Evolutionary conservation across 2,797 vertebrate species (phyloP).

Genomic region (Gymnothorax reevesii): DNA sequence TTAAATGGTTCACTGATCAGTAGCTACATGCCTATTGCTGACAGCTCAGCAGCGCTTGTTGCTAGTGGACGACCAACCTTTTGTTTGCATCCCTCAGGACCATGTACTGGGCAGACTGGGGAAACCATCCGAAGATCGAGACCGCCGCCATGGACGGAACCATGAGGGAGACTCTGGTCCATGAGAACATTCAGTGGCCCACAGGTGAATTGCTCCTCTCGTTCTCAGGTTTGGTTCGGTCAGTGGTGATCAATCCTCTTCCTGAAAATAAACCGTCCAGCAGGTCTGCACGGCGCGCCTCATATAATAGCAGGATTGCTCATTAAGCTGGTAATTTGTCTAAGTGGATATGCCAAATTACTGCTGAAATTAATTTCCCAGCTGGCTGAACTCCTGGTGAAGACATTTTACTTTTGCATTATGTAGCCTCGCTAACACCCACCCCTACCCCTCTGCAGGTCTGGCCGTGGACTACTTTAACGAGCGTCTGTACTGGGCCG

Average conservation of each 20-base stretch:
- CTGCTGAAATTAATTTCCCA: no score
- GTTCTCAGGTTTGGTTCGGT: slow-evolving; percentile 75
- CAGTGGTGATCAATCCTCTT: no score
- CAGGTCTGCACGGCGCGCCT: no score
- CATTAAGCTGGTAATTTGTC: no score
- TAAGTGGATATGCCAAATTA: no score
- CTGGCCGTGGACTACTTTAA: slow-evolving; percentile 95
- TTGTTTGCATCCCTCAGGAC: slow-evolving; percentile 67
- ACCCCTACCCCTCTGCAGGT: slow-evolving; percentile 66
- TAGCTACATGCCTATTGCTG: no score
- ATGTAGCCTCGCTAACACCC: background rate
- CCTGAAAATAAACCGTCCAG: no score
- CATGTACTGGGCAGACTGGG: slow-evolving; percentile 99
- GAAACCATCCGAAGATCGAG: slow-evolving; percentile 97
- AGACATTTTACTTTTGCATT: no score
- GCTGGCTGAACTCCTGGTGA: no score
- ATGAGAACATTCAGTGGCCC: slow-evolving; percentile 96
- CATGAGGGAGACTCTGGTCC: slow-evolving; percentile 87
- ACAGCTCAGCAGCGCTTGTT: background rate
- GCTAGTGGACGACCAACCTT: no score
- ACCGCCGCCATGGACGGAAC: slow-evolving; percentile 96
- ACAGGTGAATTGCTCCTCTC: slow-evolving; percentile 72
- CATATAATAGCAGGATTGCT: no score
- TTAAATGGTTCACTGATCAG: no score
- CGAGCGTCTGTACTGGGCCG: slow-evolving; percentile 93